Percentiles rank a stretch among this genome's conserved stretches.
These are phyloP conservation scores for Amazona vittata DNA, from an alignment of 2,113 vertebrate species.

Conservation along the genomic window DNA sequence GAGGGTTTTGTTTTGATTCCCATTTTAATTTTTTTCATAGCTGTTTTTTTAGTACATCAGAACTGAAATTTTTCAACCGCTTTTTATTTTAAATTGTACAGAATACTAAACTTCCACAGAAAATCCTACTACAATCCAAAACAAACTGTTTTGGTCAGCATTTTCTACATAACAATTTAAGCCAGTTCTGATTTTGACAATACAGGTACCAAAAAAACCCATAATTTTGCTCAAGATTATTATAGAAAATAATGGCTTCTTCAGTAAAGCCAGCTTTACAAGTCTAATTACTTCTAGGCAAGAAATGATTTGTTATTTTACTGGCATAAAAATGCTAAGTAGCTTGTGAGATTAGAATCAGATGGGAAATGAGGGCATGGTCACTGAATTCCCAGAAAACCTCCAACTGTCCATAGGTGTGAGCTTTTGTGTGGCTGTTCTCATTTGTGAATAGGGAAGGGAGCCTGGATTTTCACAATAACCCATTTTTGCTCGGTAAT, in stretches of 20 bases:
- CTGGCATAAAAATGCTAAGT: not conserved
- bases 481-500: not conserved
- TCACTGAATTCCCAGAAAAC: not conserved
- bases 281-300: not conserved
- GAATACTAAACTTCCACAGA: not conserved
- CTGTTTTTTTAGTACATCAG: not conserved
- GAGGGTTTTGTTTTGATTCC: not conserved
- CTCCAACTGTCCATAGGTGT: accelerated
- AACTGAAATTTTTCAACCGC: not conserved
- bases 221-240: not conserved
- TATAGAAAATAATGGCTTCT: not conserved
- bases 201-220: not conserved
- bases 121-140: not conserved
- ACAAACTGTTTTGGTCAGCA: not conserved
- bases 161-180: not conserved
- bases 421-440: not conserved
- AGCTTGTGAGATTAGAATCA: not conserved
- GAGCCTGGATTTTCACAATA: not conserved
- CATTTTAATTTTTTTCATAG: not conserved
- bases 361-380: not conserved
- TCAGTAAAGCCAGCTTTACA: not conserved
- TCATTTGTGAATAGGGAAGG: not conserved
- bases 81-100: not conserved
- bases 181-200: not conserved
- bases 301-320: not conserved